A percentile compares a stretch with the other conserved stretches of the same genome.
Evolutionary conservation across 2,113 vertebrate genomes (phyloP).

Genomic region (Procavia capensis): DNA sequence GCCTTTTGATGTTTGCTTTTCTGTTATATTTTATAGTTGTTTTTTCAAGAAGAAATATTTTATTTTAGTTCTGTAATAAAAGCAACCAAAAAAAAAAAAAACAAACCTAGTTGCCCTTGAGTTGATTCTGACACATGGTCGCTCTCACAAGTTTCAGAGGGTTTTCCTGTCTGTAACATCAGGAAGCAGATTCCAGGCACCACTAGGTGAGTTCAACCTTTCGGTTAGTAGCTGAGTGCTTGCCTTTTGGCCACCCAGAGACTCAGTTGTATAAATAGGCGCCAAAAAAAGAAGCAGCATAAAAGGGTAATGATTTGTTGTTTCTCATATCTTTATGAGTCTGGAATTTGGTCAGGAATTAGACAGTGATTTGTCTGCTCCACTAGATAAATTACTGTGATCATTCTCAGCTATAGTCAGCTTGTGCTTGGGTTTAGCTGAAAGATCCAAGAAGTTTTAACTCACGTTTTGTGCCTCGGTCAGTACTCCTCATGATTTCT

Average conservation of each 20-base stretch:
- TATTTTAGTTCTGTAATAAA: no score
- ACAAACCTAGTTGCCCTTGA: no score
- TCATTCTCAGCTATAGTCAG: not conserved
- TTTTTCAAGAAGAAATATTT: not conserved
- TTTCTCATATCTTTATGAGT: not conserved
- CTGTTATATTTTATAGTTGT: not conserved
- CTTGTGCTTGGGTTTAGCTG: not conserved
- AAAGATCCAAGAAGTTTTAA: not conserved
- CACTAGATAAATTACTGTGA: not conserved
- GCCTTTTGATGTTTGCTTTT: not conserved
- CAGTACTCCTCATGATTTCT: not conserved
- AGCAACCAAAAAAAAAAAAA: no score
- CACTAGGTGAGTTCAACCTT: no score
- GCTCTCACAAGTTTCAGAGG: no score
- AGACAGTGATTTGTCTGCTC: not conserved
- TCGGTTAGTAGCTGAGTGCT: no score
- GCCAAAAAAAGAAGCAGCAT: not conserved
- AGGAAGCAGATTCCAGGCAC: no score
- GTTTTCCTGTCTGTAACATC: no score
- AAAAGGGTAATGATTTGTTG: not conserved
- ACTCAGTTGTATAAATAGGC: not conserved
- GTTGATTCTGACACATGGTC: no score
- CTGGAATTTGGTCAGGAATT: not conserved
- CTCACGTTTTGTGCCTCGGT: fast-evolving
- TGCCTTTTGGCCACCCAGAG: no score